A percentile compares a stretch with the other conserved stretches of the same genome.
Conservation (phyloP, 2,797 vertebrate species). For the Bovichtus variegatus region DNA sequence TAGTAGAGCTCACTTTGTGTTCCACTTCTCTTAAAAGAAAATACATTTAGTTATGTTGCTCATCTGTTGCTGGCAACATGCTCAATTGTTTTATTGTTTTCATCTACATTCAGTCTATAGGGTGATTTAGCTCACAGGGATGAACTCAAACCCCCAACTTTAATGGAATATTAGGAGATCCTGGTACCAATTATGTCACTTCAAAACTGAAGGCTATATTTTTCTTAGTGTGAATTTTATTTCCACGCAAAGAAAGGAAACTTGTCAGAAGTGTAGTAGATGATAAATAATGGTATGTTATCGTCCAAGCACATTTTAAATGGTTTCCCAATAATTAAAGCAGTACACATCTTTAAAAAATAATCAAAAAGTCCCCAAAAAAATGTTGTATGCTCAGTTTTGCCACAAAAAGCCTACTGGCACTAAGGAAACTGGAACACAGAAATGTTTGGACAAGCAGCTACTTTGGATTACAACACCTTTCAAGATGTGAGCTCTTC, state of each 20-base stretch:
- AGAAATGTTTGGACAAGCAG: background rate
- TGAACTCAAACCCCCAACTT: conserved; percentile 1
- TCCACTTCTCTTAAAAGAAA: conserved; percentile 32
- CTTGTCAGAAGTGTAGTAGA: background rate
- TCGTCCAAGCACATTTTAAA: conserved; percentile 5
- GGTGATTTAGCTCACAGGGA: background rate
- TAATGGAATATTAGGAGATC: background rate
- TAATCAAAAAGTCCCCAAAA: too few species aligned
- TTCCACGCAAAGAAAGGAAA: conserved; percentile 3
- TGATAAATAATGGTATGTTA: background rate
- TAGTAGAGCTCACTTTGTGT: conserved; percentile 27
- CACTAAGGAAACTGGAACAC: background rate
- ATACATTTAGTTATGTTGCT: conserved; percentile 13
- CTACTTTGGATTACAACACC: background rate
- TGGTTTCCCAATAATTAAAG: background rate
- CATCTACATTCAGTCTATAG: background rate
- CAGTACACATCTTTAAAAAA: background rate
- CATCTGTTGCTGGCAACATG: conserved; percentile 15
- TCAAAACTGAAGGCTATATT: background rate
- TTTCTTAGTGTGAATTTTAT: background rate
- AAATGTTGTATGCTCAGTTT: background rate
- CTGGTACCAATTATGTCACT: background rate
- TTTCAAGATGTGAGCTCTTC: background rate
- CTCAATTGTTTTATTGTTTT: conserved; percentile 31
- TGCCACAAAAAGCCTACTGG: background rate